Evolutionary conservation across 1,140 invertebrate species (phyloP), one percentile per base, ranked within the genome.

Genomic region (Drosophila baimaii): DNA sequence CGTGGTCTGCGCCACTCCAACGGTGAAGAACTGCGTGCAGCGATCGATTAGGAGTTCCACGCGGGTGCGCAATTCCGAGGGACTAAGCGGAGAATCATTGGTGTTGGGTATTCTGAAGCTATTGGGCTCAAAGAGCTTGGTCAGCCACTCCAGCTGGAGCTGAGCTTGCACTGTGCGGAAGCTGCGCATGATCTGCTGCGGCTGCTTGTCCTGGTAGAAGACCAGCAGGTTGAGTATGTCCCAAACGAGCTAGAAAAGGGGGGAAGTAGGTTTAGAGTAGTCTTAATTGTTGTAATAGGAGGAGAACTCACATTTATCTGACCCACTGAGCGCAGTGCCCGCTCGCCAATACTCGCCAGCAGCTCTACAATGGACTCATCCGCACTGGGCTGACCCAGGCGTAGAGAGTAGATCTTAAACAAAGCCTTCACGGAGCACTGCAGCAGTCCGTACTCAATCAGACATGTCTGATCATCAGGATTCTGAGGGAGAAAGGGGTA

Each of bases 261-360:
- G 0, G 23, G 13, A 25, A 35, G 0, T 2, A 17, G 12, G 17
- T 8, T 44, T 9, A 17, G 2, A 35, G 23, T 3, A 5, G 2
- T 12, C 13, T 0, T 5, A 29, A 31, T 19, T 39, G 1, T 0
- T 10, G 0, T 12, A 23, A 15, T 33, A 0, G 5, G 4, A 0
- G 0, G 8, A 9, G 0, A 7, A 69, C 88, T 68, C n/a, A 92
- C 91, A 66, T 91, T 91, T 0, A 92, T 92, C 66, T 84, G 93
- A 0, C 93, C 93, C 0, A 93, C 91, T 10, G 93, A 93, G 70
- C 93, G 93, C 0, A 94, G 59, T 5, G 93, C 83, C 57, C 93
- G 93, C 4, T 92, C 92, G 0, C 92, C 93, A 12, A 94, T 92
- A 0, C 90, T 80, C 0, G 92, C 91, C 0, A 94, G 75, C 3